Base-by-base conservation (phyloP, 2,113 vertebrate genomes). In the Narcine bancroftii region DNA sequence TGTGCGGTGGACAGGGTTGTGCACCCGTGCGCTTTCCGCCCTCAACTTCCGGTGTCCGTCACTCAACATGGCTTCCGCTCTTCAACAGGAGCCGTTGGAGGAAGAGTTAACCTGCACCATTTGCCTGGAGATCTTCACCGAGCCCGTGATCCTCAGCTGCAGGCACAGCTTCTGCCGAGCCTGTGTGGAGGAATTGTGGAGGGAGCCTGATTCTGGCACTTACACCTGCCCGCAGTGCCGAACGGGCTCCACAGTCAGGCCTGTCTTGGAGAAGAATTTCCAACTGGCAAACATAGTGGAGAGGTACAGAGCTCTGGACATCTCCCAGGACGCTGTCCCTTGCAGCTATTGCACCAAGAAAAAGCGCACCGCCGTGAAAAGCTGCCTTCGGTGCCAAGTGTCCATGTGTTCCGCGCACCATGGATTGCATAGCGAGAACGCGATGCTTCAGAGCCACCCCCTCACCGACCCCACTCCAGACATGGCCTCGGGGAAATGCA, bases 301-400 rank as follows among this genome's bases (percentile, higher is more conserved):
- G 0, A 93, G 95, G 53, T 96, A 94, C 92, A 94, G 94, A 0
- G 93, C 92, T 2, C 92, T 94, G 0, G 93, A 93, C 17, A 60
- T 36, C 60, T 63, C 89, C 1, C 10, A 4, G 0, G 72, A 60
- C 0, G 60, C 93, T 0, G 95, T 95, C 0, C 94, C 89, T 1
- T 97, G 96, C 13, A 96, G 96, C 93, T 96, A 95, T 93, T 96
- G 96, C 83, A 94, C 94, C 93, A 92, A 10, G 56, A 42, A 33
- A 19, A 92, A 92, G 56, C 53, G 50, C 69, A 6, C 89, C 0
- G 96, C 96, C 0, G 94, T 96, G 10, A 96, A 95, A 93, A 96
- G 95, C 10, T 97, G 96, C 65, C 94, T 96, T 85, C 96, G 96
- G 92, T 97, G 96, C 0, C 96, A 97, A 93, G 96, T 96, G 92